Percentiles rank a stretch among this genome's conserved stretches.
Evolutionary conservation across 2,797 vertebrate genomes (phyloP).

Genomic region (Platyrinchus mystaceus): DNA sequence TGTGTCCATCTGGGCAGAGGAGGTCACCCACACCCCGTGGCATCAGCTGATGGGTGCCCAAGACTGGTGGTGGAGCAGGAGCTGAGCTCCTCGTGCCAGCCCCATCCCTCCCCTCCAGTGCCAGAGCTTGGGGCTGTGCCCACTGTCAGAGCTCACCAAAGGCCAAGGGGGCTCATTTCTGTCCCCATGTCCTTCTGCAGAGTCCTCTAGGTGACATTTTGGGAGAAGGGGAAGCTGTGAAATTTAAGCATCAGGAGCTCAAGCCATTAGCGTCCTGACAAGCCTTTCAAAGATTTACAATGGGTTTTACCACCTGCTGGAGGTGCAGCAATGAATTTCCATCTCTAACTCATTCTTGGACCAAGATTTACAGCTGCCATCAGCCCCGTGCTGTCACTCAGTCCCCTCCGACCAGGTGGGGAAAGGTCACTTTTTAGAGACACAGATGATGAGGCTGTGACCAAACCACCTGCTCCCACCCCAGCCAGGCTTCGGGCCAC

Average conservation of each 20-base stretch:
- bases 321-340: slow-evolving; percentile 57
- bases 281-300: slow-evolving; percentile 63
- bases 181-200: not conserved
- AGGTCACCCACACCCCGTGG: not conserved
- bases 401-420: not conserved
- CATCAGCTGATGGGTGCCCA: rapidly evolving
- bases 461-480: not conserved
- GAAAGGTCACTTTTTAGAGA: slow-evolving; percentile 35
- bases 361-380: slow-evolving; percentile 64
- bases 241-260: not conserved
- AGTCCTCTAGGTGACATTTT: slow-evolving; percentile 48
- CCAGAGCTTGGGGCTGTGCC: not conserved
- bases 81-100: rapidly evolving
- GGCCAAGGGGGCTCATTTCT: not conserved
- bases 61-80: not conserved
- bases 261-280: slow-evolving; percentile 65
- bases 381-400: slow-evolving; percentile 56
- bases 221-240: slow-evolving; percentile 27
- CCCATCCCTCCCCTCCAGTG: rapidly evolving
- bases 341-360: slow-evolving; percentile 38
- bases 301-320: slow-evolving; percentile 62
- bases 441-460: not conserved
- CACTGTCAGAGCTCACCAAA: not conserved
- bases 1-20: rapidly evolving
- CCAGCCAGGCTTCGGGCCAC: not conserved